These are phyloP conservation scores for Drosophila aff. DNA, from an alignment of 1,140 invertebrate species.

Conservation along the genomic window DNA sequence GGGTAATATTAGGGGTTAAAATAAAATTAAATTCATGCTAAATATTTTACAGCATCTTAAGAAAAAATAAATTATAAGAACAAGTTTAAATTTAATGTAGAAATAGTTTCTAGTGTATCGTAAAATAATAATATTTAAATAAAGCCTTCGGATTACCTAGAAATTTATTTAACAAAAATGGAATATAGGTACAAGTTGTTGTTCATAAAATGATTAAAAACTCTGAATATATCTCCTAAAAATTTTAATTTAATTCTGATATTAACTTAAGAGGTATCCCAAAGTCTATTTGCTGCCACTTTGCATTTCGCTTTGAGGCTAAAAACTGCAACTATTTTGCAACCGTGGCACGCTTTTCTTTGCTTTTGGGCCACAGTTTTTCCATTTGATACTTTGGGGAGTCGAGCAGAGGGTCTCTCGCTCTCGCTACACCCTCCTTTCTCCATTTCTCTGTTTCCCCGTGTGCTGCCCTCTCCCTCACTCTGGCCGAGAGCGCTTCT, in stretches of 20 bases:
- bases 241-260: not conserved
- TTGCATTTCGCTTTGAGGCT: slow-evolving; percentile 37
- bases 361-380: slow-evolving; percentile 70
- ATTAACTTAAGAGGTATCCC: not conserved
- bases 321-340: slow-evolving; percentile 74
- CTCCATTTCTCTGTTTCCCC: not conserved
- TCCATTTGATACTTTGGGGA: slow-evolving; percentile 81
- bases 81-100: too few species aligned
- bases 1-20: not conserved
- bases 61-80: too few species aligned
- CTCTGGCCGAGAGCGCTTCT: slow-evolving; percentile 18
- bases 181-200: too few species aligned
- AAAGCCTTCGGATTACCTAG: too few species aligned
- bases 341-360: slow-evolving; percentile 77
- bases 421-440: not conserved
- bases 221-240: not conserved
- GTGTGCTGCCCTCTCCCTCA: not conserved
- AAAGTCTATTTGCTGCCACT: not conserved
- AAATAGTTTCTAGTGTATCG: too few species aligned
- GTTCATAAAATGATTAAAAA: not conserved
- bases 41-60: too few species aligned
- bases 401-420: slow-evolving; percentile 32
- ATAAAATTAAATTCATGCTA: not conserved
- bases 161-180: too few species aligned
- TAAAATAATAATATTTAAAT: too few species aligned